Evolutionary conservation across 1,140 invertebrate genomes (phyloP), one percentile per base, ranked within the genome.

Genomic region (Branchinecta lynchi): DNA sequence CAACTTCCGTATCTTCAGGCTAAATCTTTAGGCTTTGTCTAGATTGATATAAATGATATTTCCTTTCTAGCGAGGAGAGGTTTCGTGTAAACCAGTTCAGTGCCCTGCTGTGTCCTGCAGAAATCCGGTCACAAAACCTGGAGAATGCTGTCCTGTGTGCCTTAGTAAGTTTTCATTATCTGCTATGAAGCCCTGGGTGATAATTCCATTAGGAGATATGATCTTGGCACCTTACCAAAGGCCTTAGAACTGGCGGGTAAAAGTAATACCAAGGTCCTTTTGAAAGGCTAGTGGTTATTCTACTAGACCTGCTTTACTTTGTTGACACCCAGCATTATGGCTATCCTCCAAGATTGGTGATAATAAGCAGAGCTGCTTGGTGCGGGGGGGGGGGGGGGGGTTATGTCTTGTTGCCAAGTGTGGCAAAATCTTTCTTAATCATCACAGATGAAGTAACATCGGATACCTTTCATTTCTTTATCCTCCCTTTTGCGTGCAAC

Each of bases 61-160:
- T 73, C 73, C 68, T 74, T 82, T 83, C 68, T 80, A 90, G 88
- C 86, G 89, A 79, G 90, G 90, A 15, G 84, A 87, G 73, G 85
- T 92, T 45, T 83, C 87, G 74, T 93, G 90, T 81, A 84, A 84
- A 74, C 86, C 85, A 72, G 84, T 87, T 21, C 84, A 87, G 75
- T 93, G 91, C 81, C 84, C 87, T 66, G 80, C 81, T 73, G 80
- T 84, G 45, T 82, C 82, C 66, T 94, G 91, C 80, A 89, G 88
- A 79, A 85, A 90, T 78, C 89, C 90, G 72, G 84, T 89, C 44
- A 80, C 84, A 73, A 84, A 84, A 75, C 83, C 84, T 71, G 89
- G 87, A 72, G 84, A 90, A 77, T 94, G 90, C 79, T 93, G 91
- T 79, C 88, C 88, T 70, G 85, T 84, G 71, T 94, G 89, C 79